Evolutionary conservation across 2,888 invertebrate species (phyloP).

Genomic region (Epicampocera succincta): DNA sequence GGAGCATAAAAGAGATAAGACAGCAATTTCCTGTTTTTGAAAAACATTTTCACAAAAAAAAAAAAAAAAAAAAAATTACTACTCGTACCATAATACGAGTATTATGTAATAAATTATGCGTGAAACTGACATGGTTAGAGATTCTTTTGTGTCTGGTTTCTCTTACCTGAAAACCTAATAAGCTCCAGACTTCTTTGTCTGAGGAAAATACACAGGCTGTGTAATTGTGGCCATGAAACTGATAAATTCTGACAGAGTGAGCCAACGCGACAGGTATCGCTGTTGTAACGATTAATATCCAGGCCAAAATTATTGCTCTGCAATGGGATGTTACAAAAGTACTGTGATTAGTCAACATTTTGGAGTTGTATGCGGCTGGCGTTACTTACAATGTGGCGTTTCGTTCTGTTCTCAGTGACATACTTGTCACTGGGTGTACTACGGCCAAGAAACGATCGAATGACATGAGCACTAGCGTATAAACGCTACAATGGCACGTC

Average conservation of each 20-base stretch:
- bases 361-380: accelerated
- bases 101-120: no score
- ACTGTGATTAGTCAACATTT: background rate
- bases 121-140: background rate
- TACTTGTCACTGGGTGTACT: slow-evolving; percentile 94
- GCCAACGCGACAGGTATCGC: slow-evolving; percentile 90
- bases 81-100: no score
- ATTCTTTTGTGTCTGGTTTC: slow-evolving; percentile 20
- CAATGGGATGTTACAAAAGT: background rate
- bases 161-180: slow-evolving; percentile 81
- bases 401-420: slow-evolving; percentile 90
- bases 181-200: slow-evolving; percentile 84
- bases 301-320: slow-evolving; percentile 88
- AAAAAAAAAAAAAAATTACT: no score
- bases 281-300: slow-evolving; percentile 90
- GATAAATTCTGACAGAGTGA: slow-evolving; percentile 88
- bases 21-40: background rate
- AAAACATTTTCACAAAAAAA: background rate
- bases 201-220: slow-evolving; percentile 87
- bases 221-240: slow-evolving; percentile 85
- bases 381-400: slow-evolving; percentile 86
- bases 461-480: slow-evolving; percentile 96
- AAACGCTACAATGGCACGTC: slow-evolving; percentile 95
- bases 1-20: slow-evolving; percentile 3
- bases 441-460: slow-evolving; percentile 95